Base-by-base conservation (phyloP, 1,140 invertebrate species). In the Pseudomyrmex pallidus region DNA sequence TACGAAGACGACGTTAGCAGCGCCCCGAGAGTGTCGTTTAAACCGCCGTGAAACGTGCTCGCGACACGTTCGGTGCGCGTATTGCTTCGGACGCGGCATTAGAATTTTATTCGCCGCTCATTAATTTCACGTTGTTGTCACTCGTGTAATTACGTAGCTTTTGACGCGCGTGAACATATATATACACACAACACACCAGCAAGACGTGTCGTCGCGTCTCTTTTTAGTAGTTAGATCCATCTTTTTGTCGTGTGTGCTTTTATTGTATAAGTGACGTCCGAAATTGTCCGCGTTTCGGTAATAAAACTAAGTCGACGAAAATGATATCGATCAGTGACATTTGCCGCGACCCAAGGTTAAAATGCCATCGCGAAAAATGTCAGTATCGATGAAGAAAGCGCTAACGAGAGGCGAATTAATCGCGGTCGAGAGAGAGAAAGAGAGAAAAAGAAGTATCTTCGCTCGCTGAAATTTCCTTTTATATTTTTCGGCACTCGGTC, bases 401-500 rank as follows among this genome's bases (percentile, higher is more conserved):
- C 72, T 72, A 73, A 72, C 66, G 66, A 52, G 22, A n/a, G 52
- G 52, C 59, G 78, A 3, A 62, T 85, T 80, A 80, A 80, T 80
- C 56, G 76, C 66, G 44, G 22, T 59, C 44, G 54, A 50, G 15
- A n/a, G 48, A 25, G 62, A 35, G 25, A 62, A 20, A 62, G 12
- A 35, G 63, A 64, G 35, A 22, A 9, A 67, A 56, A 56, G 68
- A 52, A 46, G 44, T 59, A 72, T 85, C 44, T 73, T 22, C 35
- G 52, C 52, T 74, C 56, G 35, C 46, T 12, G 74, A 52, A 82
- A 85, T 86, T 82, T 73, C 83, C 35, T 73, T 56, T 82, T 86
- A 85, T 66, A 86, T 85, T 85, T 82, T 85, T 86, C 74, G 74
- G 64, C 20, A 10, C 35, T 85, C 63, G 54, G 22, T 82, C 57